A percentile compares a stretch with the other conserved stretches of the same genome.
Evolutionary conservation across 2,888 invertebrate genomes (phyloP).

Genomic region (Eupelmus urozonus): DNA sequence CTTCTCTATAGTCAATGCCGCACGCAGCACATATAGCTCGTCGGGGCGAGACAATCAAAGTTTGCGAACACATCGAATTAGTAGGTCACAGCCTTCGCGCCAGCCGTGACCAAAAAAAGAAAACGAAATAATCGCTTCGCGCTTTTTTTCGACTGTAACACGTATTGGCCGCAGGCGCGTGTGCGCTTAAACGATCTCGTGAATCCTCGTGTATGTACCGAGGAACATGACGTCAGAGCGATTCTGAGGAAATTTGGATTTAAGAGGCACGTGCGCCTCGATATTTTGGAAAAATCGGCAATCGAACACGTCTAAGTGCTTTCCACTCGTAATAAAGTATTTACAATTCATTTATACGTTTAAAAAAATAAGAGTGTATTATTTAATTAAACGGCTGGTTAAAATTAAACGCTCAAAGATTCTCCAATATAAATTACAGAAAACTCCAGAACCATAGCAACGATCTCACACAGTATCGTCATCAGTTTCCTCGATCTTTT

Average conservation of each 20-base stretch:
- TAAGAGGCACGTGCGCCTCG: slow-evolving; percentile 7
- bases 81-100: slow-evolving; percentile 52
- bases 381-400: no score
- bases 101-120: slow-evolving; percentile 51
- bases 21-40: no score
- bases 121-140: slow-evolving; percentile 3
- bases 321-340: no score
- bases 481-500: no score
- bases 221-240: slow-evolving; percentile 32
- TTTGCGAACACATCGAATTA: slow-evolving; percentile 42
- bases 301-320: no score
- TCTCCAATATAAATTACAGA: no score
- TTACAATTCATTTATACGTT: no score
- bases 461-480: no score
- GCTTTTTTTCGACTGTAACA: slow-evolving; percentile 32
- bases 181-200: slow-evolving; percentile 34
- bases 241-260: slow-evolving; percentile 3
- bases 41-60: slow-evolving; percentile 37
- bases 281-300: no score
- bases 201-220: slow-evolving; percentile 5
- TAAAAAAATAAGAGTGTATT: no score
- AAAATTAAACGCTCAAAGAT: no score
- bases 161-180: slow-evolving; percentile 23
- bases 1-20: slow-evolving; percentile 30
- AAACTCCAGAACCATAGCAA: no score